These are phyloP conservation scores for Ornithoptera priamus DNA, from an alignment of 2,888 invertebrate genomes.

Conservation along the genomic window DNA sequence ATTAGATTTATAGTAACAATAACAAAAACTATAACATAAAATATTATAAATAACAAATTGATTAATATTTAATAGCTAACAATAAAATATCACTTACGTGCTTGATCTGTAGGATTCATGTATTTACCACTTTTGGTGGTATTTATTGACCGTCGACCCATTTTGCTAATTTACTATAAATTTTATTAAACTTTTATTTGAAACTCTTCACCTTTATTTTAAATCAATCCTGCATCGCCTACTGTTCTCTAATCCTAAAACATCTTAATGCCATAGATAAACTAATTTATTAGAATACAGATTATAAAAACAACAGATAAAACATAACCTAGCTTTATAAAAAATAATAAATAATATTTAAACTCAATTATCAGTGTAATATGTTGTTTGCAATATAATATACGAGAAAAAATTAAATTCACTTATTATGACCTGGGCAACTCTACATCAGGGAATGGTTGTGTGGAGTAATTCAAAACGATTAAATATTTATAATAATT, in stretches of 20 bases:
- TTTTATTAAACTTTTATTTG: not conserved
- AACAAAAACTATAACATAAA: not conserved
- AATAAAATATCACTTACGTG: constrained; percentile 85
- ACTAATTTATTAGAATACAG: not conserved
- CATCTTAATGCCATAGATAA: not conserved
- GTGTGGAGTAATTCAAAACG: no score
- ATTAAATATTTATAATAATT: no score
- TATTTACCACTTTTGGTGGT: constrained; percentile 99
- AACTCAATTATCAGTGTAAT: not conserved
- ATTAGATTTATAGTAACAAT: constrained; percentile 3
- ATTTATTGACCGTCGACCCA: constrained; percentile 98
- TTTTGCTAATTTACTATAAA: constrained; percentile 59
- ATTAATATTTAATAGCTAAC: not conserved
- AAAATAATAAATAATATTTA: not conserved
- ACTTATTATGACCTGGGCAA: no score
- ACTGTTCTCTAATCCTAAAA: not conserved
- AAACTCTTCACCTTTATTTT: not conserved
- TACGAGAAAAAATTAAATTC: no score
- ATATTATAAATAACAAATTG: not conserved
- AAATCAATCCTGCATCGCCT: not conserved
- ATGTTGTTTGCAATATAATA: not conserved
- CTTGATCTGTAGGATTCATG: constrained; percentile 99
- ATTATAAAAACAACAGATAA: no score
- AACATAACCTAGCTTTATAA: not conserved
- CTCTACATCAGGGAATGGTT: no score